Evolutionary conservation across 2,113 vertebrate genomes (phyloP), one percentile per base, ranked within the genome.

Genomic region (Microcebus jonahi): DNA sequence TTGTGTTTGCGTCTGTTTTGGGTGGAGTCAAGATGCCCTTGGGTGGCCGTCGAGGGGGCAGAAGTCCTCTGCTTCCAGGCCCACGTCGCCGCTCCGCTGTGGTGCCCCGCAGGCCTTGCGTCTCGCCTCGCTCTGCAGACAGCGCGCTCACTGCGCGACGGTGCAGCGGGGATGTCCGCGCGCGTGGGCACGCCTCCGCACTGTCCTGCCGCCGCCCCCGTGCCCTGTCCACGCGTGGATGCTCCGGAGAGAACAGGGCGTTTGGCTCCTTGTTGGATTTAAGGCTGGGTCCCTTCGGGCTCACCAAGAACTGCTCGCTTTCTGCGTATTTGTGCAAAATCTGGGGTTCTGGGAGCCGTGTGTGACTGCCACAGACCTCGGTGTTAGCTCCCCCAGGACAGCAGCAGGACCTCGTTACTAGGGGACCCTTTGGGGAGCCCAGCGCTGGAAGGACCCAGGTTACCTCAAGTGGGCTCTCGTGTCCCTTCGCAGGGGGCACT

Each of bases 1-100:
- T 23, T 93, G 97, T 91, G 82, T 94, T 96, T 98, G 89, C 81
- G 90, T 96, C 67, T 79, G 87, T 93, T 94, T 70, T 25, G 50
- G 92, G 96, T 80, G 90, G 95, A 95, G 65, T 95, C 88, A 86
- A 81, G 95, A 93, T 39, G 90, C 71, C 80, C 67, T 80, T 88
- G 94, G 96, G 63, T 85, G 86, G 61, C 53, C 9, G 76, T 48
- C 34, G 95, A 71, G 95, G 94, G 90, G 93, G n/a, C 53, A 87
- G 87, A 18, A 25, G 73, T 82, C 83, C 34, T 48, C 93, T 89
- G 88, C 91, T 53, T 73, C 94, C 90, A 42, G 90, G 90, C 83
- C 0, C 23, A 14, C 20, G 6, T 94, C 89, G 65, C 96, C 93
- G 73, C 3, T 10, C 23, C 8, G 21, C 8, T 7, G 25, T 23